Evolutionary conservation across 2,797 vertebrate species (phyloP).

Genomic region (Enteromius mattozi): DNA sequence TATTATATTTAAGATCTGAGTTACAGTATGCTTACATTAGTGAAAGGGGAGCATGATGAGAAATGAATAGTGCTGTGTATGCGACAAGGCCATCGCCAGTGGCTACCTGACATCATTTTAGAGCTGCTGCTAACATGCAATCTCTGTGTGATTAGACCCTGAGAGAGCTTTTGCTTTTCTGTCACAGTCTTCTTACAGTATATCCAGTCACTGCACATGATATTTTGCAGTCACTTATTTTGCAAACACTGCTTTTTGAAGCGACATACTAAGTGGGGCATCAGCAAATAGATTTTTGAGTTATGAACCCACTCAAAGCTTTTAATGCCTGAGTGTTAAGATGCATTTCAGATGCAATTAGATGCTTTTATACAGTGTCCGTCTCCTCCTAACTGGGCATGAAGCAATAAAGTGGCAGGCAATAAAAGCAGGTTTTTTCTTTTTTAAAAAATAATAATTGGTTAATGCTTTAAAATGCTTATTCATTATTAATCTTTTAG

Average conservation of each 20-base stretch:
- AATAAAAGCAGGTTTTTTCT: neutral
- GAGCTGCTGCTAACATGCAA: conserved; percentile 27
- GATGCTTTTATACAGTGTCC: neutral
- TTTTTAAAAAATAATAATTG: neutral
- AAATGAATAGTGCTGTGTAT: conserved; percentile 43
- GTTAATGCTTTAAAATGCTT: neutral
- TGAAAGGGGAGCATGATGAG: conserved; percentile 21
- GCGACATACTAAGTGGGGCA: neutral
- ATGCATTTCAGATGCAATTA: neutral
- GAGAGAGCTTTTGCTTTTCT: neutral
- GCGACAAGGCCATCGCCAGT: conserved; percentile 27
- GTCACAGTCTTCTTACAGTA: conserved; percentile 19
- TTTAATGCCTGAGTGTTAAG: conserved; percentile 18
- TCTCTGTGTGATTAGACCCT: conserved; percentile 10
- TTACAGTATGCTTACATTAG: conserved; percentile 25
- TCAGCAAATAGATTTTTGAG: conserved; percentile 8
- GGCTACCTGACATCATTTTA: conserved; percentile 48
- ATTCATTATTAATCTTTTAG: neutral
- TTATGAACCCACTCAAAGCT: conserved; percentile 1
- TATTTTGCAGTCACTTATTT: neutral
- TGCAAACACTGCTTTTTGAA: neutral
- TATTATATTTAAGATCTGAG: neutral
- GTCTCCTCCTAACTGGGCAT: neutral
- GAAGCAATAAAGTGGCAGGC: neutral
- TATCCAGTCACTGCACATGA: neutral